Percentiles rank a stretch among this genome's conserved stretches.
Evolutionary conservation across 2,797 vertebrate species (phyloP).

Genomic region (Chlorospingus flavigularis): DNA sequence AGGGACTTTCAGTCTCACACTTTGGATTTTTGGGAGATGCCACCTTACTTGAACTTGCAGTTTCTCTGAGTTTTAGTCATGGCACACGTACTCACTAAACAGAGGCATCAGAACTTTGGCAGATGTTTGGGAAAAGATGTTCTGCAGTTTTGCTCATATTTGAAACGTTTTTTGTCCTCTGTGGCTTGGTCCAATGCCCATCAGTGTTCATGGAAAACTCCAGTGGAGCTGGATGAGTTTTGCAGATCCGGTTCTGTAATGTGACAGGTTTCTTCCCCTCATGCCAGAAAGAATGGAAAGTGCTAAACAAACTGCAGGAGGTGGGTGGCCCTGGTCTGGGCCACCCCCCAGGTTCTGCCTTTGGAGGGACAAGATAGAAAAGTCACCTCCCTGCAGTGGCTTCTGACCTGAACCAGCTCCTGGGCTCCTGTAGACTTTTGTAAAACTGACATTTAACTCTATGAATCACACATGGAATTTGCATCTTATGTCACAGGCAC

Average conservation of each 20-base stretch:
- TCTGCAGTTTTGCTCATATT: constrained; percentile 12
- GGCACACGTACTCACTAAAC: not conserved
- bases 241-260: not conserved
- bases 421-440: not conserved
- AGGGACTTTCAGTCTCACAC: not conserved
- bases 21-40: not conserved
- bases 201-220: constrained; percentile 31
- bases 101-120: not conserved
- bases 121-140: constrained; percentile 28
- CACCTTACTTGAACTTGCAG: constrained; percentile 4
- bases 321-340: not conserved
- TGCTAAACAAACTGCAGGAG: not conserved
- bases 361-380: not conserved
- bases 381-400: not conserved
- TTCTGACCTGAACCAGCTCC: not conserved
- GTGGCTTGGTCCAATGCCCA: constrained; percentile 28
- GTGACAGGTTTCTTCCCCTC: not conserved
- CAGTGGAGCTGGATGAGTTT: constrained; percentile 25
- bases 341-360: not conserved
- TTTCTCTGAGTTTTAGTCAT: not conserved
- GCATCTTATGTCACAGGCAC: constrained; percentile 17
- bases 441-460: constrained; percentile 31
- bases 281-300: not conserved
- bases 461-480: constrained; percentile 32
- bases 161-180: not conserved